These are phyloP conservation scores for Pogonocichla stellata DNA, from an alignment of 2,113 vertebrate species.

Conservation along the genomic window DNA sequence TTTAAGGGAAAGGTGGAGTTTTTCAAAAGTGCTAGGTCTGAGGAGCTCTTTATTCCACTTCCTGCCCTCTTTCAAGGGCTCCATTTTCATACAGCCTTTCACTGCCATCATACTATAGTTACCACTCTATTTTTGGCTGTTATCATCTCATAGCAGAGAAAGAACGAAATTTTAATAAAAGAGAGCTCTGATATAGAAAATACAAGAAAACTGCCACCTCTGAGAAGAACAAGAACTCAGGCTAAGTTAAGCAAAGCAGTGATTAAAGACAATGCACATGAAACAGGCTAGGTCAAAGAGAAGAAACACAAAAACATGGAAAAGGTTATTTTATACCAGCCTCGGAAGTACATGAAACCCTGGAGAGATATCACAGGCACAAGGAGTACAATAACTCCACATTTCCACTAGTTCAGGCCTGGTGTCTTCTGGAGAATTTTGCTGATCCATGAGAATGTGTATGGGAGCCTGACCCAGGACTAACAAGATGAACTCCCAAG, in stretches of 20 bases:
- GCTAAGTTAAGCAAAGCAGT: not conserved
- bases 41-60: not conserved
- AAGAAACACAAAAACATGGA: not conserved
- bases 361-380: not conserved
- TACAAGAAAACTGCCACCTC: not conserved
- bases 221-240: not conserved
- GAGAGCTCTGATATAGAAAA: not conserved
- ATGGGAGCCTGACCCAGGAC: not conserved
- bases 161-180: not conserved
- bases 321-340: not conserved
- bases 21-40: not conserved
- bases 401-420: not conserved
- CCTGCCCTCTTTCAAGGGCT: not conserved
- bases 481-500: not conserved
- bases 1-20: not conserved
- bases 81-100: not conserved
- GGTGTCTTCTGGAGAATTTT: not conserved
- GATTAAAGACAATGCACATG: not conserved
- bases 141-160: not conserved
- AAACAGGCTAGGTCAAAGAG: not conserved
- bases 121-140: not conserved
- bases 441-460: not conserved
- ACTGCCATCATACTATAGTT: not conserved
- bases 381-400: not conserved
- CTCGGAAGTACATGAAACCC: not conserved